These are phyloP conservation scores for Blera fallax DNA, from an alignment of 2,888 invertebrate genomes.

Conservation along the genomic window DNA sequence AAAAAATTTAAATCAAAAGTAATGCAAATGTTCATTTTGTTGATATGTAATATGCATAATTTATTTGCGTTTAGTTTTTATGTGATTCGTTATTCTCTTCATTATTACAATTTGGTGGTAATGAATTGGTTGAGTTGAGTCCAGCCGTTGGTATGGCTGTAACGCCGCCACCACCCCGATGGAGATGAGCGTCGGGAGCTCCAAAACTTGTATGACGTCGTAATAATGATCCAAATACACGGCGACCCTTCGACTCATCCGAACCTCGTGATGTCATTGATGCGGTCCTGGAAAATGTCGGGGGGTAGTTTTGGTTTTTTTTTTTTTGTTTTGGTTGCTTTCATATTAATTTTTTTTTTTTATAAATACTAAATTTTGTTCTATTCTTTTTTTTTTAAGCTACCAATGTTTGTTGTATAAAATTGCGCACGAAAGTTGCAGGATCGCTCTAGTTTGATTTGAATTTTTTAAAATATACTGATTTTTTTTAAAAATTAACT, in stretches of 20 bases:
- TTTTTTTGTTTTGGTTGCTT: conserved; percentile 64
- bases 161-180: conserved; percentile 59
- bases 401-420: conserved; percentile 16
- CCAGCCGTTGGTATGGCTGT: conserved; percentile 65
- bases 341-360: conserved; percentile 56
- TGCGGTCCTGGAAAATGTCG: conserved; percentile 76
- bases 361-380: conserved; percentile 46
- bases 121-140: conserved; percentile 70
- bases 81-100: conserved; percentile 74
- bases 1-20: conserved; percentile 30
- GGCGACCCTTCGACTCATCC: conserved; percentile 77
- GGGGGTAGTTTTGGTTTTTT: conserved; percentile 65
- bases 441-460: conserved; percentile 26
- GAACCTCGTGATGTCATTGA: conserved; percentile 77
- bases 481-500: conserved; percentile 7
- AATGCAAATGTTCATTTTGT: conserved; percentile 30
- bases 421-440: conserved; percentile 72
- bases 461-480: background rate
- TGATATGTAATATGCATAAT: conserved; percentile 62
- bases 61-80: conserved; percentile 59
- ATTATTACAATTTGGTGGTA: conserved; percentile 73
- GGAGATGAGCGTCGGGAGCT: conserved; percentile 75
- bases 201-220: conserved; percentile 77
- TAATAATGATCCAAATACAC: conserved; percentile 77
- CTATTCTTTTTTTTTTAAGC: conserved; percentile 21